Percentiles rank a stretch among this genome's conserved stretches.
Conservation (phyloP, 2,888 invertebrate species). For the Sminthurinus aureus region DNA sequence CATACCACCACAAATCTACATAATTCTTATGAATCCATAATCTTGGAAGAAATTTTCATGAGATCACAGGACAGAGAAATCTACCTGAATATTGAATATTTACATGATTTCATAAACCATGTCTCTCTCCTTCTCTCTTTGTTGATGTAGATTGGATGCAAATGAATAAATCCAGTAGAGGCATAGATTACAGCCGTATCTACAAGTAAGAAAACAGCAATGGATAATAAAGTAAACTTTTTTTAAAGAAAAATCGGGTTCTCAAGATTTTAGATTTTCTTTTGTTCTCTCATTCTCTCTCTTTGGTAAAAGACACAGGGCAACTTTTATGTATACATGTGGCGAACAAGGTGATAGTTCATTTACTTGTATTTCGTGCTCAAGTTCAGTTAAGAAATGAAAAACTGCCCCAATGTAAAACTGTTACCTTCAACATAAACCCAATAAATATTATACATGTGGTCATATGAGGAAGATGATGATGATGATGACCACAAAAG, state of each 20-base stretch:
- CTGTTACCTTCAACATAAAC: slow-evolving; percentile 23
- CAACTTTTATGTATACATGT: neutral
- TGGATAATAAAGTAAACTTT: neutral
- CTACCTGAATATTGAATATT: neutral
- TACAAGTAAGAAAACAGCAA: neutral
- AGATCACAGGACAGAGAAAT: slow-evolving; percentile 15
- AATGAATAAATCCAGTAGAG: slow-evolving; percentile 30
- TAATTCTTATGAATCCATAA: slow-evolving; percentile 10
- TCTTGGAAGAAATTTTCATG: neutral
- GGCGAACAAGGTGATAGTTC: neutral
- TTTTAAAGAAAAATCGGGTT: neutral
- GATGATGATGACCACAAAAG: slow-evolving; percentile 16
- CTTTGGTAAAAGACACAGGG: neutral
- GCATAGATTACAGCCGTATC: slow-evolving; percentile 8
- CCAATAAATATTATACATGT: too few relatives aligned
- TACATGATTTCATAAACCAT: neutral
- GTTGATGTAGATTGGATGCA: slow-evolving; percentile 1
- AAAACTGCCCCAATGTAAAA: slow-evolving; percentile 36
- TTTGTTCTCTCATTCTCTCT: neutral
- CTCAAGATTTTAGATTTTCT: neutral
- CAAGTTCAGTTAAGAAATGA: slow-evolving; percentile 37
- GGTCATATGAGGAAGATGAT: neutral
- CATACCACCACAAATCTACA: slow-evolving; percentile 8
- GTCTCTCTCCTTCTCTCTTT: neutral
- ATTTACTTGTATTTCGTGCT: slow-evolving; percentile 29